Conservation (phyloP, 2,797 vertebrate species). For the Falco columbarius region DNA sequence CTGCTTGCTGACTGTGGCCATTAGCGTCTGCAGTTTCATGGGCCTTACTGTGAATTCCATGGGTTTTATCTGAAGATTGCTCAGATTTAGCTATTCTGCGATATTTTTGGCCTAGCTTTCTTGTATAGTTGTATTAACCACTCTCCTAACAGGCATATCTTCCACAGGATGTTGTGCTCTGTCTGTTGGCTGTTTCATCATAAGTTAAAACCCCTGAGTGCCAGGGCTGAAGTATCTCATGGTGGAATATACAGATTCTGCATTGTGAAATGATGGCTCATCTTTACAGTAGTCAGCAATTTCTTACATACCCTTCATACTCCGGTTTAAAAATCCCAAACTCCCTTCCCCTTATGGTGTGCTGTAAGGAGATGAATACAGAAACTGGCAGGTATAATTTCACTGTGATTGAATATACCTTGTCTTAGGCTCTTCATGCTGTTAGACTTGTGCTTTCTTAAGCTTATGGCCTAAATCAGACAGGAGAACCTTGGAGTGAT, state of each 20-base stretch:
- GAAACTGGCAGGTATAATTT: not conserved
- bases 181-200: rapidly evolving
- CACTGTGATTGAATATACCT: not conserved
- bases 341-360: not conserved
- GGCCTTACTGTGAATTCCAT: not conserved
- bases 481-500: not conserved
- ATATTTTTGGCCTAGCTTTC: not conserved
- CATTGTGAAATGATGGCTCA: not conserved
- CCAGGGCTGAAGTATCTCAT: not conserved
- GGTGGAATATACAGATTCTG: not conserved
- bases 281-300: not conserved
- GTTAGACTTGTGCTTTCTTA: not conserved
- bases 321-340: not conserved
- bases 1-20: not conserved
- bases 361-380: not conserved
- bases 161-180: not conserved
- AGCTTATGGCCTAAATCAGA: not conserved
- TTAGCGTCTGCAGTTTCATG: not conserved
- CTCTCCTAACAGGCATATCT: not conserved
- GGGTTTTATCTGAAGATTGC: not conserved
- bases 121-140: rapidly evolving
- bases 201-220: not conserved
- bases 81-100: not conserved
- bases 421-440: not conserved
- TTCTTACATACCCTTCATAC: not conserved